Evolutionary conservation across 2,888 invertebrate species (phyloP).

Genomic region (Euplagia quadripunctaria): DNA sequence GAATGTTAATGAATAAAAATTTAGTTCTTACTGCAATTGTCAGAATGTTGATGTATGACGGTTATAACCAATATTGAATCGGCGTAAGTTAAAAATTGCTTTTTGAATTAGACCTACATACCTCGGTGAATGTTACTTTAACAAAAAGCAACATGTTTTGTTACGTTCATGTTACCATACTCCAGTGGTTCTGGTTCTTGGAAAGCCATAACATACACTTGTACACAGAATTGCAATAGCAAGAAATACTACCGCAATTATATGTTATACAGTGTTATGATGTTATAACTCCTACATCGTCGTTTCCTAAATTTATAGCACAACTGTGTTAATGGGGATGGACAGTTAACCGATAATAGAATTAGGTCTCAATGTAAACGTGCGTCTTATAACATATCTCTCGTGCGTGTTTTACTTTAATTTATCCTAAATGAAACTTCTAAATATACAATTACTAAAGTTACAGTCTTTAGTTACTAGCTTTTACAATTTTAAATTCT

Average conservation of each 20-base stretch:
- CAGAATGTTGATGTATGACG: neutral
- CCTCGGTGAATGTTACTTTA: neutral
- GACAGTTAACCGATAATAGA: slow-evolving; percentile 13
- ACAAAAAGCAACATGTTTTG: neutral
- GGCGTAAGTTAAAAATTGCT: neutral
- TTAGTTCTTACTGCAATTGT: neutral
- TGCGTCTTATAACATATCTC: too few species aligned
- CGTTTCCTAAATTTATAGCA: neutral
- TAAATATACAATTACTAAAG: too few species aligned
- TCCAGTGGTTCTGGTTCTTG: neutral
- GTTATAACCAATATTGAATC: neutral
- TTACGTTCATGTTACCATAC: neutral
- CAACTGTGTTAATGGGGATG: neutral
- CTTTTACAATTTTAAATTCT: too few species aligned
- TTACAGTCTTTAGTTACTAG: too few species aligned
- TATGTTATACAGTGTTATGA: neutral
- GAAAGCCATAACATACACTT: neutral
- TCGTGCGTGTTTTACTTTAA: too few species aligned
- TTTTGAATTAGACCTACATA: too few species aligned
- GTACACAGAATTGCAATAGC: neutral
- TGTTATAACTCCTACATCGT: neutral
- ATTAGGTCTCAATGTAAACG: neutral
- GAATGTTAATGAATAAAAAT: neutral
- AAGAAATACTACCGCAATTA: neutral
- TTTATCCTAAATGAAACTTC: neutral